phyloP scores from a whole-genome alignment of 1,140 invertebrate genomes.

The Streblospio benedicti region DNA sequence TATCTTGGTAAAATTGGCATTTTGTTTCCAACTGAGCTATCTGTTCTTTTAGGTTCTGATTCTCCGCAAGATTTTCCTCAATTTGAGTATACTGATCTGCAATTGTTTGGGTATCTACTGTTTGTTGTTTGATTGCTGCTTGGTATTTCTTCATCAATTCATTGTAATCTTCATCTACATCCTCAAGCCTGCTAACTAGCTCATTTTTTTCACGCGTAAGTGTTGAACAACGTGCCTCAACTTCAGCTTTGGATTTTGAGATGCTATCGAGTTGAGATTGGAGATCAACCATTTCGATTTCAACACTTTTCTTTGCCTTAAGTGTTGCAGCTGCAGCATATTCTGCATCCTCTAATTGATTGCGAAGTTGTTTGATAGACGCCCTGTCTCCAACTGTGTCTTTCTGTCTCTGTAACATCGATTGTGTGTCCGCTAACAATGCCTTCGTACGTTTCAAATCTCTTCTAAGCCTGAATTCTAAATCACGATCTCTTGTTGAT shows the following conservation, averaged over 20 bases:
- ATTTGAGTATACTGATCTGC: constrained; percentile 73
- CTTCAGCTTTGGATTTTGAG: constrained; percentile 62
- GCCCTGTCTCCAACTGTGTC: constrained; percentile 73
- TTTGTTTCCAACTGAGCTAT: constrained; percentile 64
- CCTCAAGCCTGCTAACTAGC: constrained; percentile 73
- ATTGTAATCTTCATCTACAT: constrained; percentile 81
- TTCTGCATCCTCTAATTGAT: constrained; percentile 82
- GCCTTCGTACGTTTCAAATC: constrained; percentile 39
- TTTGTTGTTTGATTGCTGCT: constrained; percentile 64
- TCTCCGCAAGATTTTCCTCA: constrained; percentile 67
- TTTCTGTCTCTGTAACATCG: constrained; percentile 69
- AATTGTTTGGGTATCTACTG: constrained; percentile 69
- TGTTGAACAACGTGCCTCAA: constrained; percentile 64
- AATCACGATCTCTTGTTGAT: constrained; percentile 32
- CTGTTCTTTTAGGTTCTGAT: constrained; percentile 65
- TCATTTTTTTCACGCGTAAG: constrained; percentile 70
- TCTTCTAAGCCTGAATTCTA: constrained; percentile 33
- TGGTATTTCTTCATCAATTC: constrained; percentile 89
- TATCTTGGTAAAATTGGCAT: constrained; percentile 69
- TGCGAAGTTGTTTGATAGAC: constrained; percentile 74
- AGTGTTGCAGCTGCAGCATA: constrained; percentile 69
- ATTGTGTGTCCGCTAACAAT: constrained; percentile 38
- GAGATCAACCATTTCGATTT: constrained; percentile 68
- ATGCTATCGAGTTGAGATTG: constrained; percentile 72
- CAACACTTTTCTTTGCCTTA: constrained; percentile 72